Base-by-base conservation (phyloP, 30 jellyfish, hydroid and myxozoan genomes). In the Turritopsis dohrnii region DNA sequence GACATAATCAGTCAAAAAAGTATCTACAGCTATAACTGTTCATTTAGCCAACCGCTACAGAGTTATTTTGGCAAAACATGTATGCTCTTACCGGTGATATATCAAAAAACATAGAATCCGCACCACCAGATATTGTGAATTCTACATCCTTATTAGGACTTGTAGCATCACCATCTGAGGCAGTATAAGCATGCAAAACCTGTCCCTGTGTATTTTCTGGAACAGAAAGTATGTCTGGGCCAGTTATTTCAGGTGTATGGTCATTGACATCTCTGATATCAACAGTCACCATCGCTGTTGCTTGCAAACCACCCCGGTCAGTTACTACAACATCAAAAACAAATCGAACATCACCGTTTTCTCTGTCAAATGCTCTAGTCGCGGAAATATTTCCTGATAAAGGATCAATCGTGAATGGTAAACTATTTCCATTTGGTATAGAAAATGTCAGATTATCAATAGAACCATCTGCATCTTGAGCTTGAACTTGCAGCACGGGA, bases 71-170 rank as follows among this genome's bases (percentile, higher is more conserved):
- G n/a, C n/a, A n/a, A n/a, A n/a, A n/a, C n/a, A n/a, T n/a, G n/a
- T n/a, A n/a, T n/a, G 60, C 13, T 41, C 60, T 52, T 8, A 65
- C 65, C 52, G 82, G 29, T 66, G 79, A 71, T 54, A 90, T 79
- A 71, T 27, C 84, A 75, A 90, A 90, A 0, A 90, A 87, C 1
- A 84, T 89, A 1, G 71, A 30, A 66, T 85, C 86, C 16, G 95
- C 95, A 1, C 79, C 87, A 8, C 77, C 77, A 69, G 31, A n/a
- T 23, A 69, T 69, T 23, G 77, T n/a, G 77, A n/a, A 69, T 27
- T 69, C 77, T 17, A 69, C 77, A n/a, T n/a, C 28, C 9, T 69
- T 69, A 69, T 69, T 69, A 0, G 77, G 77, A 7, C 17, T n/a
- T 8, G 77, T 69, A n/a, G 31, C 30, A 27, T 69, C 77, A n/a